Evolutionary conservation across 2,113 vertebrate genomes (phyloP).

Genomic region (Probosciger aterrimus): DNA sequence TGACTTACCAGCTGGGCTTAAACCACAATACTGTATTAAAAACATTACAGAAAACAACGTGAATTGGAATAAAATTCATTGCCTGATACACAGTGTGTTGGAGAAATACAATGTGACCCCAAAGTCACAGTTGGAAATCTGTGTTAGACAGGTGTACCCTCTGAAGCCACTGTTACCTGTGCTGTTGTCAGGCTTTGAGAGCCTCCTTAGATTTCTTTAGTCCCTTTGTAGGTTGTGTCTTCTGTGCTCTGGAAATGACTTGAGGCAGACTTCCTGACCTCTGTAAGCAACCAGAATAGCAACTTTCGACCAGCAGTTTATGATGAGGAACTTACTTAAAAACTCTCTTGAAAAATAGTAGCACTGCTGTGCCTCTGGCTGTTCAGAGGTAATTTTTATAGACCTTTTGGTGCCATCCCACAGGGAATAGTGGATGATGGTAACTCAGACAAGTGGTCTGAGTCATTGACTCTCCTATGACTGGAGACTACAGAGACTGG

Average conservation of each 20-base stretch:
- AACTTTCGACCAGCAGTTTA: background rate
- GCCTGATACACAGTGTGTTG: background rate
- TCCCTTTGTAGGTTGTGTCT: background rate
- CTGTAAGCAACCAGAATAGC: background rate
- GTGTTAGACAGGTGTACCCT: fast-evolving
- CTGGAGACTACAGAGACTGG: background rate
- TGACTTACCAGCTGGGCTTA: background rate
- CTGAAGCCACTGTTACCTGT: background rate
- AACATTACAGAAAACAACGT: background rate
- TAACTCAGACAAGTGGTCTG: background rate
- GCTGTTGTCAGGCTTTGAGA: background rate
- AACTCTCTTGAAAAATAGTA: background rate
- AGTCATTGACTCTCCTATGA: background rate
- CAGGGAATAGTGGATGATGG: background rate
- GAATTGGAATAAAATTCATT: background rate
- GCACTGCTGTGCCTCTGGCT: background rate
- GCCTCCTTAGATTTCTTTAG: background rate
- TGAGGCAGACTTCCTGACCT: background rate
- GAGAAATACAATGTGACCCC: background rate
- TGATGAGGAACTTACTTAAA: background rate
- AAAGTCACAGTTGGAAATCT: fast-evolving
- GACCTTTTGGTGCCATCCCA: background rate
- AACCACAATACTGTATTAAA: background rate
- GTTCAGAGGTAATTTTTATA: background rate
- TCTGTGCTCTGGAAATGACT: background rate